Conservation (phyloP, 2,113 vertebrate genomes). For the Dendropsophus ebraccatus region DNA sequence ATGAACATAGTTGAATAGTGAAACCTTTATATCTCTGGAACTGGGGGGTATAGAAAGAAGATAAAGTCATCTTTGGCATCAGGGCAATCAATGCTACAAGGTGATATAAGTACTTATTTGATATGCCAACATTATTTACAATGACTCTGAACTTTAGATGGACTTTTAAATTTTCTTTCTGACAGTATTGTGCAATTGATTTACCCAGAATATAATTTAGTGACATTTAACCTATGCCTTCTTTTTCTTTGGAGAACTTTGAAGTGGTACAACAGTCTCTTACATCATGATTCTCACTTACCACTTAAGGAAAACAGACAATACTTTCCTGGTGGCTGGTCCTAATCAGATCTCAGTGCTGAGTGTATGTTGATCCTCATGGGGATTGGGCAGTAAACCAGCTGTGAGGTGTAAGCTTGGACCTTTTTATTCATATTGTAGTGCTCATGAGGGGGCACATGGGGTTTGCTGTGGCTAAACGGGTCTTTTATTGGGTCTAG, state of each 20-base stretch:
- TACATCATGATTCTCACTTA: background rate
- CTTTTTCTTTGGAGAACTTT: background rate
- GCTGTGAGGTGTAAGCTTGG: conserved; percentile 17
- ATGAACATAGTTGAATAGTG: no score
- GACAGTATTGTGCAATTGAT: background rate
- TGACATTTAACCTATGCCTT: background rate
- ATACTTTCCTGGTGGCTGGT: conserved; percentile 1
- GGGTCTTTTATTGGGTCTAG: no score
- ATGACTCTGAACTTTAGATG: background rate
- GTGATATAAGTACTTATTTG: no score
- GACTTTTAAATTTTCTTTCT: background rate
- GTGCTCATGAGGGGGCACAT: no score
- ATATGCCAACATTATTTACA: background rate
- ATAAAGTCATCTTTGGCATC: no score
- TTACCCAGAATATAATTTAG: background rate
- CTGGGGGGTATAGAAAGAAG: no score
- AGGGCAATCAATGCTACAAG: no score
- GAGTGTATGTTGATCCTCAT: background rate
- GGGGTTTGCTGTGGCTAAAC: background rate
- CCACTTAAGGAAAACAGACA: conserved; percentile 22
- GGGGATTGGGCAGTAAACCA: background rate
- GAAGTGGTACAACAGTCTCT: background rate
- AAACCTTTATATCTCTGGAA: no score
- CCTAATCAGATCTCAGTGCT: conserved; percentile 1
- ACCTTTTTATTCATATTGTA: background rate